phyloP scores from a whole-genome alignment of 2,113 vertebrate genomes.

The Antennarius striatus region DNA sequence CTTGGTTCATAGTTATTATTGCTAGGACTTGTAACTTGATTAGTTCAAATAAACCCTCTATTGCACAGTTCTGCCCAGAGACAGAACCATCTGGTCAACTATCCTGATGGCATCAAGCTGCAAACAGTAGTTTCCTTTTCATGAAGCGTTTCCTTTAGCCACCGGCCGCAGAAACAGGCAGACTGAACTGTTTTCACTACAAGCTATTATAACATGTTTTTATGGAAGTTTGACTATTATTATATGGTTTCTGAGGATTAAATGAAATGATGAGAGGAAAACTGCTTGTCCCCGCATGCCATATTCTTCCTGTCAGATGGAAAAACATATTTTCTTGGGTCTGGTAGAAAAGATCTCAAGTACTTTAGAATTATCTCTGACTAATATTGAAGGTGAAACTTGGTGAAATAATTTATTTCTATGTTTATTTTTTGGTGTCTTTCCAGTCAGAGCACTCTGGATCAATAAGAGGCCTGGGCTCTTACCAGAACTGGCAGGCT shows the following conservation, averaged over 20 bases:
- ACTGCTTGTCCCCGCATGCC: too few species aligned
- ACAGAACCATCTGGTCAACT: constrained; percentile 8
- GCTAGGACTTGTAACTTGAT: constrained; percentile 6
- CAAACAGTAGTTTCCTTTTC: constrained; percentile 10
- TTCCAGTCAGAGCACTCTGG: neutral
- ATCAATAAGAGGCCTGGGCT: neutral
- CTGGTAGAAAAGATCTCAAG: neutral
- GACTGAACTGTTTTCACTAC: neutral
- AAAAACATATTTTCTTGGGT: neutral
- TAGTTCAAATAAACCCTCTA: constrained; percentile 8
- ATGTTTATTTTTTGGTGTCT: neutral
- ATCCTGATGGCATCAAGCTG: constrained; percentile 13
- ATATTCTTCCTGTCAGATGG: neutral
- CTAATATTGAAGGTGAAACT: neutral
- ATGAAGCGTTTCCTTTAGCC: neutral
- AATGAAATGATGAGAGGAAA: neutral
- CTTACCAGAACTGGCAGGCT: constrained; percentile 83
- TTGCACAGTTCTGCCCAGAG: neutral
- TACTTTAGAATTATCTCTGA: neutral
- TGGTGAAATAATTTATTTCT: neutral
- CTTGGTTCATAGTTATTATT: neutral
- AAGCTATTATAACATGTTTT: neutral
- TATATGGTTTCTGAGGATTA: too few species aligned
- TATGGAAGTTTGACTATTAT: neutral
- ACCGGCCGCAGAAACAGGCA: neutral